Base-by-base conservation (phyloP, 2,113 vertebrate genomes). In the Paralichthys olivaceus region DNA sequence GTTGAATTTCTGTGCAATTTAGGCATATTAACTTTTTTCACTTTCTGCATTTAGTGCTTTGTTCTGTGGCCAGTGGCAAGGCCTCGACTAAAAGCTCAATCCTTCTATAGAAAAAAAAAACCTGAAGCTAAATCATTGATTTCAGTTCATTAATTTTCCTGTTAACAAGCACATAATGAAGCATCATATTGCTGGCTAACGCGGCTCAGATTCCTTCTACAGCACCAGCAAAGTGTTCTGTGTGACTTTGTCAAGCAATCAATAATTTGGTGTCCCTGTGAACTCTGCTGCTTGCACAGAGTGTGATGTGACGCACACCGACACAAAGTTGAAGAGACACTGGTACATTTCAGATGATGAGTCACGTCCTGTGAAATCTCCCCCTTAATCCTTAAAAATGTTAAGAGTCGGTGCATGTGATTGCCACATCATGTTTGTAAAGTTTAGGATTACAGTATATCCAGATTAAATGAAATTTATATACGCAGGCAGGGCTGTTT, bases 241-340 rank as follows among this genome's bases (percentile, higher is more conserved):
- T 89, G 84, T 75, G 84, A 92, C 79, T 88, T 65, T 76, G 86
- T 76, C 68, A 15, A 79, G 77, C 70, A 28, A 87, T 91, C 90
- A 76, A 90, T 90, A 86, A 84, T 87, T 85, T 71, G 70, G 76
- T 87, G 90, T 90, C 85, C 80, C 66, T 83, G 81, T 84, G 80
- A 91, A 88, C 80, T 84, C 66, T 70, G 84, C 69, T 74, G 79
- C 79, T 62, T 83, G 13, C 58, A 22, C 72, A 57, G 54, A 72
- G 60, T 69, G 66, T 45, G 77, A 86, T 66, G 59, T 75, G 74
- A 85, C 23, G 45, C 45, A 75, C 82, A 77, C 65, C 72, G 19
- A 61, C 70, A 77, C 55, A 64, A 62, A 69, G 71, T 73, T 37
- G 79, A 53, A 69, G 75, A 81, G 72, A 84, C 73, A 69, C 69